A percentile compares a stretch with the other conserved stretches of the same genome.
phyloP scores from a whole-genome alignment of 2,113 vertebrate species.

The Chloropsis cyanopogon region DNA sequence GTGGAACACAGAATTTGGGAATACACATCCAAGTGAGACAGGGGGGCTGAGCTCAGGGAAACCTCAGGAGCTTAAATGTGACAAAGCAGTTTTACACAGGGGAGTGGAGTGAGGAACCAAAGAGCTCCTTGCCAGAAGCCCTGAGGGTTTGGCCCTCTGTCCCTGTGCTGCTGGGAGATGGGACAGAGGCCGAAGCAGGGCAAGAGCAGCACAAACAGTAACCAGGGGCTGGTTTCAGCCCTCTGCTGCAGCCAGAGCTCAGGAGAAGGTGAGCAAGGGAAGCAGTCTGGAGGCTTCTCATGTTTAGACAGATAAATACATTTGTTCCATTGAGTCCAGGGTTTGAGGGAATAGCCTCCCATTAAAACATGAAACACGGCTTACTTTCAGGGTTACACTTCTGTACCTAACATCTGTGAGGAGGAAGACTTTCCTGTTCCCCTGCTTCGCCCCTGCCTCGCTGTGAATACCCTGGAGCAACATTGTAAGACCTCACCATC shows the following conservation, averaged over 20 bases:
- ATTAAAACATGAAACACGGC: neutral
- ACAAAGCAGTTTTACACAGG: neutral
- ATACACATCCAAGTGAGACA: neutral
- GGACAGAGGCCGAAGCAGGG: neutral
- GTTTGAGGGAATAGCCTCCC: neutral
- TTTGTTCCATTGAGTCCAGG: neutral
- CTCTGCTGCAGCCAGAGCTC: neutral
- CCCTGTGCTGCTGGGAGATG: neutral
- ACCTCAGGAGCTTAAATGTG: neutral
- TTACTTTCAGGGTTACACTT: neutral
- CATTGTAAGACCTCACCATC: constrained; percentile 19
- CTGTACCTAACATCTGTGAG: neutral
- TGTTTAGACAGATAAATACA: neutral
- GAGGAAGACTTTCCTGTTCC: neutral
- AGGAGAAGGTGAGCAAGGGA: neutral
- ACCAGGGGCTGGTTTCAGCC: neutral
- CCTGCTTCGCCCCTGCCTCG: neutral
- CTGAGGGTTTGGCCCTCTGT: neutral
- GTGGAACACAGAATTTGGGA: neutral
- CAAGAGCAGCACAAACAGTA: neutral
- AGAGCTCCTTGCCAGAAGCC: neutral
- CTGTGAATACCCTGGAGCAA: neutral
- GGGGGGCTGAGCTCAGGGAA: neutral
- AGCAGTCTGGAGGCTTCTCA: neutral
- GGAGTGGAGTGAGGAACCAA: neutral